These are phyloP conservation scores for Craterocephalus amniculus DNA, from an alignment of 2,797 vertebrate genomes.

Conservation along the genomic window DNA sequence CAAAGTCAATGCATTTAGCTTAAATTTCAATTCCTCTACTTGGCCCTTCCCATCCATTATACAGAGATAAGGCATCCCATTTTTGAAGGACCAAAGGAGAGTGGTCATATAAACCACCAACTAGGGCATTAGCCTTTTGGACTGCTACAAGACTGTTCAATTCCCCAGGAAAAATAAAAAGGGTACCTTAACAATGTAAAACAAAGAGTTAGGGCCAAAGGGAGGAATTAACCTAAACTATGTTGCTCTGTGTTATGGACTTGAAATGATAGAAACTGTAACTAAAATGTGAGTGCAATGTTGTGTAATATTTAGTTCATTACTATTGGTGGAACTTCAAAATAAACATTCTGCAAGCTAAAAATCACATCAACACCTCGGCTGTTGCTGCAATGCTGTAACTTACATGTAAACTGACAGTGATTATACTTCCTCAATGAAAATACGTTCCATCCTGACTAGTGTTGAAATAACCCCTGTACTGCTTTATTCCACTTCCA, in stretches of 20 bases:
- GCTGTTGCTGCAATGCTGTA: constrained; percentile 29
- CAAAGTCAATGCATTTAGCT: not conserved
- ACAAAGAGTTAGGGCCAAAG: constrained; percentile 1
- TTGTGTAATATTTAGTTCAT: constrained; percentile 30
- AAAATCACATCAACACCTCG: constrained; percentile 29
- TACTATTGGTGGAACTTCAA: constrained; percentile 49
- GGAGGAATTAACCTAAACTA: not conserved
- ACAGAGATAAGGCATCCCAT: not conserved
- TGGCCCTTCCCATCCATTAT: not conserved
- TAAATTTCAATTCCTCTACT: not conserved
- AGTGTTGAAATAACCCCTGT: constrained; percentile 19
- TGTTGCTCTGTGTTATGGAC: constrained; percentile 7
- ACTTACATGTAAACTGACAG: constrained; percentile 41
- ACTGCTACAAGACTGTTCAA: not conserved
- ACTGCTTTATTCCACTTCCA: constrained; percentile 87
- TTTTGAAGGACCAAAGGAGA: not conserved
- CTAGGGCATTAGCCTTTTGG: not conserved
- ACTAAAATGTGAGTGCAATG: constrained; percentile 32
- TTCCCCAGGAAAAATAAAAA: constrained; percentile 3
- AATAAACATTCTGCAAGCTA: constrained; percentile 45
- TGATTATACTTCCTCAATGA: constrained; percentile 33
- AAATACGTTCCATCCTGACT: constrained; percentile 27
- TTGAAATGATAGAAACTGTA: constrained; percentile 28
- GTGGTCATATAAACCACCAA: not conserved
- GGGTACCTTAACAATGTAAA: constrained; percentile 7